Evolutionary conservation across 2,113 vertebrate species (phyloP), one percentile per base, ranked within the genome.

Genomic region (Petaurus breviceps): DNA sequence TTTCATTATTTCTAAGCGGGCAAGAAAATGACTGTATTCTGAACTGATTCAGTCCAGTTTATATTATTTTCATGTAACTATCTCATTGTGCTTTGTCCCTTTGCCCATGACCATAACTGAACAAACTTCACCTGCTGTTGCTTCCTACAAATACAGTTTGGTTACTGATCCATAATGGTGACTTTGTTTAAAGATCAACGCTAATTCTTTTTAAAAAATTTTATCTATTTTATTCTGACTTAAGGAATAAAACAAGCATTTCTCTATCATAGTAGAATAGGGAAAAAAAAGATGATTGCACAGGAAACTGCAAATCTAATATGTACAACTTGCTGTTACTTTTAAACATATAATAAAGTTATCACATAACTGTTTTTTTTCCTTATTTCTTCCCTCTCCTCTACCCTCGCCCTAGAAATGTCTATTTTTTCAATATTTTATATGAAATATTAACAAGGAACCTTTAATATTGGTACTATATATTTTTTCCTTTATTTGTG

Each of bases 51-150:
- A 3, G 23, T 51, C n/a, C 6, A 6, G 23, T 49, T 90, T 49
- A 50, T 0, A 10, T 52, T 37, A 24, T 51, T 49, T 93, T 37
- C 50, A 49, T 11, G 31, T 2, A 7, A 16, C 46, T 52, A 46
- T 91, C 16, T 5, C n/a, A 6, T 0, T 8, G 3, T 23, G 9
- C 8, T 53, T 46, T 0, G 49, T 3, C 8, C 55, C 3, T n/a
- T 0, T 26, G 12, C n/a, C 57, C 91, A 90, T 54, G 9, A n/a
- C 31, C 28, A 46, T 23, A 10, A 77, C 46, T 4, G 3, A 94
- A 47, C 51, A 43, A 37, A 1, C 5, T n/a, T 46, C n/a, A 24
- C 90, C 49, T 92, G 53, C 51, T 7, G 16, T 1, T 31, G 24
- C 50, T 91, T 94, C 57, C 31, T 14, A 37, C 31, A 37, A 68